Evolutionary conservation across 2,888 invertebrate genomes (phyloP).

Genomic region (Phyto melanocephala): DNA sequence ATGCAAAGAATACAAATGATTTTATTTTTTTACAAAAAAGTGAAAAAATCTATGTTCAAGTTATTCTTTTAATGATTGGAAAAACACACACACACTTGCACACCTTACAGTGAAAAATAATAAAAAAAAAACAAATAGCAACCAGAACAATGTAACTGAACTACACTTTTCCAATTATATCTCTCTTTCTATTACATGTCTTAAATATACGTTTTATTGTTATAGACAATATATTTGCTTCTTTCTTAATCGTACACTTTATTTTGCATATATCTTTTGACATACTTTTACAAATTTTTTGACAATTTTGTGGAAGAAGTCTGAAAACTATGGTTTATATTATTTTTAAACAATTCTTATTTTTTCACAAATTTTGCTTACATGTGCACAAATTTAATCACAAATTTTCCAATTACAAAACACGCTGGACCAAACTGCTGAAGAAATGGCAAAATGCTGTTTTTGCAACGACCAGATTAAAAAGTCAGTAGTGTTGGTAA

Average conservation of each 20-base stretch:
- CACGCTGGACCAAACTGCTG: constrained; percentile 39
- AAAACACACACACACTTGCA: constrained; percentile 47
- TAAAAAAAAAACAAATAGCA: constrained; percentile 58
- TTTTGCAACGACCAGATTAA: constrained; percentile 8
- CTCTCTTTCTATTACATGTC: constrained; percentile 39
- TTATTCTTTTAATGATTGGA: constrained; percentile 39
- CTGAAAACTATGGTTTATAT: too few species aligned
- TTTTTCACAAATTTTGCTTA: constrained; percentile 33
- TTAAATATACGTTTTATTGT: background rate
- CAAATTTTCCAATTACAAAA: constrained; percentile 28
- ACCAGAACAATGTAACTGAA: constrained; percentile 39
- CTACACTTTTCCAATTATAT: background rate
- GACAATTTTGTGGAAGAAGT: constrained; percentile 20
- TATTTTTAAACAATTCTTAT: too few species aligned
- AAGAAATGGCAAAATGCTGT: constrained; percentile 43
- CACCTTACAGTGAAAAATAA: constrained; percentile 12
- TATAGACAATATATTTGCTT: background rate
- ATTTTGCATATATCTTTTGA: constrained; percentile 59
- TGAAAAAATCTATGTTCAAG: constrained; percentile 15
- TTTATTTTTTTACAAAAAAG: background rate
- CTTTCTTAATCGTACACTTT: constrained; percentile 35
- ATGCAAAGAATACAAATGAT: constrained; percentile 9
- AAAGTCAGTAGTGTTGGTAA: background rate
- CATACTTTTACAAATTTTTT: constrained; percentile 58
- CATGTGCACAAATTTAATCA: constrained; percentile 45